Evolutionary conservation across 2,113 vertebrate species (phyloP).

Genomic region (Xiphorhynchus elegans): DNA sequence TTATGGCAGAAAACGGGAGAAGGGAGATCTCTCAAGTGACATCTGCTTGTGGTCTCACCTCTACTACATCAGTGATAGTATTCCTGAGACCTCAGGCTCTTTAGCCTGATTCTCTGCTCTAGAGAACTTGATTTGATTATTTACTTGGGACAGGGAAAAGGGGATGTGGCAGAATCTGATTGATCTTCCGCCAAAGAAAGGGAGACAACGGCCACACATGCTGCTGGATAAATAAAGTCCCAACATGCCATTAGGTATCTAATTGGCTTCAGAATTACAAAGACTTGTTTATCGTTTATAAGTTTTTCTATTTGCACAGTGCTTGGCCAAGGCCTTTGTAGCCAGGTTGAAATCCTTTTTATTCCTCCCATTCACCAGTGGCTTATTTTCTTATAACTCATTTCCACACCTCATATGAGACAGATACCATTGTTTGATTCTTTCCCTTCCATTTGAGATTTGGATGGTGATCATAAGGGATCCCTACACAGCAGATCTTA

Average conservation of each 20-base stretch:
- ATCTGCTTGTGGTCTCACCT: not conserved
- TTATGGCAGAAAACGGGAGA: not conserved
- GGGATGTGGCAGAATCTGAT: not conserved
- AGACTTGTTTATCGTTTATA: conserved; percentile 5
- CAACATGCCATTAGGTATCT: not conserved
- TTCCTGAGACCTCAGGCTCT: not conserved
- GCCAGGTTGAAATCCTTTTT: not conserved
- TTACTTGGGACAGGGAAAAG: not conserved
- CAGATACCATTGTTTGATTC: not conserved
- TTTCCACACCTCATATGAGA: not conserved
- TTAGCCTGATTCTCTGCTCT: not conserved
- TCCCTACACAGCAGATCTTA: not conserved
- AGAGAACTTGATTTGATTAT: not conserved
- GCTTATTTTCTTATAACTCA: not conserved
- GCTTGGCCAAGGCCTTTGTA: not conserved
- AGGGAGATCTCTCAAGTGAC: not conserved
- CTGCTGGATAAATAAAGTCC: not conserved
- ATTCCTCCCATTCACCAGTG: not conserved
- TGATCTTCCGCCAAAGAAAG: not conserved
- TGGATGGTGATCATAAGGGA: not conserved
- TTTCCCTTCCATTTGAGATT: not conserved
- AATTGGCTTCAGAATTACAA: not conserved
- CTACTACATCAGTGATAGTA: not conserved
- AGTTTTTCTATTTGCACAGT: not conserved
- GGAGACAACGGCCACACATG: not conserved